Base-by-base conservation (phyloP, 2,797 vertebrate genomes). In the Anisognathus igniventris region DNA sequence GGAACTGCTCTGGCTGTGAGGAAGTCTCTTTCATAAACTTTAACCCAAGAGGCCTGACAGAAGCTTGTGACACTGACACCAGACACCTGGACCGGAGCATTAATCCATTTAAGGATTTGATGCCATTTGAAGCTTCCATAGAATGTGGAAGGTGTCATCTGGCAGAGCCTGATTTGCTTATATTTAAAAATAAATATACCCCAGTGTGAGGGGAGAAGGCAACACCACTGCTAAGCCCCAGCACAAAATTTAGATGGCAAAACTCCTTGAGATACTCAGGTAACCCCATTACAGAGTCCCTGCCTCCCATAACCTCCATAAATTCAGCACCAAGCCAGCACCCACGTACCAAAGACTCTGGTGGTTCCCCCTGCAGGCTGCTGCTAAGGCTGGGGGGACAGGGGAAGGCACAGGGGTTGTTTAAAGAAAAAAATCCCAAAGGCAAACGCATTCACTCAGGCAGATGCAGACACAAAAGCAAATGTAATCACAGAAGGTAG, bases 321-420 rank as follows among this genome's bases (percentile, higher is more conserved):
- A 73, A 82, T 31, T 37, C 72, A 56, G 24, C 31, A 61, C 16
- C 31, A 66, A 44, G 12, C 3, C 35, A 35, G 8, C 4, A 8
- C 9, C 70, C 61, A 33, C 3, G 5, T 2, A 35, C 10, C 70
- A 72, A 61, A 73, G 31, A 39, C 37, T 42, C 40, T 39, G 45
- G 7, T 13, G 39, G 7, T 16, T 22, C n/a, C 28, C 31, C 28
- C 27, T 61, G 33, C 9, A 53, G 24, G 71, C 22, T 62, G 71
- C 58, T 81, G 54, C 61, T 23, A 20, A 30, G 25, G 6, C 0
- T 61, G 27, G 2, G 11, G 16, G 6, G 1, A 11, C 21, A 31
- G 9, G 2, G 16, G 8, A 2, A 39, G 19, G 15, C 3, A 19
- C 28, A 27, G 14, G 11, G 7, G 7, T 2, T 70, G 15, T 47